Evolutionary conservation across 1,140 invertebrate species (phyloP), one percentile per base, ranked within the genome.

Genomic region (Drosophila santomea): DNA sequence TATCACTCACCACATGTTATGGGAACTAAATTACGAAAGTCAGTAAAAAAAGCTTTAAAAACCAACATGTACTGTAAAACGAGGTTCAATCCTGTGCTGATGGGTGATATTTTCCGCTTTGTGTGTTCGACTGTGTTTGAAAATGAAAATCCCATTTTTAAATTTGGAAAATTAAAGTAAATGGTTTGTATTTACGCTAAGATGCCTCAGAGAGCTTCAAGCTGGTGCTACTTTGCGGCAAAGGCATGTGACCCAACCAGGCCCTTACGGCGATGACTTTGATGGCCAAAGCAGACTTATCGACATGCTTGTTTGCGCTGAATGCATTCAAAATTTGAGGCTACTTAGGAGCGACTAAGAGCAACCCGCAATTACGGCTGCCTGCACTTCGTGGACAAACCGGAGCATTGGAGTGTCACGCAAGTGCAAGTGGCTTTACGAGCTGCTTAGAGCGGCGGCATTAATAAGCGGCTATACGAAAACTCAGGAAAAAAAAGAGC

Each of bases 361-460:
- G 51, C 41, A 74, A 74, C 68, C 74, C 63, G 48, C 61, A 80
- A 86, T 85, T 85, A 71, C 68, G 63, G 54, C 57, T 64, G 48
- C 43, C 20, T 45, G 43, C 43, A 45, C 43, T 11, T 45, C 43
- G 43, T 20, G 43, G 43, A 55, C 68, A 56, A 71, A 71, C 39
- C 66, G 63, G 69, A 77, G 67, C 60, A 60, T 61, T 62, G 28
- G 74, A 79, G 61, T 74, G 76, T 60, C 80, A 83, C 80, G 80
- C 80, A 80, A 84, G 61, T 60, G 80, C 80, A 80, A 84, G 61
- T 60, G 47, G 64, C 74, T 52, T 64, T 74, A 73, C 54, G 52
- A 69, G 82, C 82, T 86, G 83, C 78, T 88, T 86, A 88, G 62
- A 75, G 74, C 66, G 35, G 23, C 51, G 38, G 48, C 71, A 74